Percentiles rank a stretch among this genome's conserved stretches.
These are phyloP conservation scores for Amphipyra tragopoginis DNA, from an alignment of 2,888 invertebrate species.

Conservation along the genomic window DNA sequence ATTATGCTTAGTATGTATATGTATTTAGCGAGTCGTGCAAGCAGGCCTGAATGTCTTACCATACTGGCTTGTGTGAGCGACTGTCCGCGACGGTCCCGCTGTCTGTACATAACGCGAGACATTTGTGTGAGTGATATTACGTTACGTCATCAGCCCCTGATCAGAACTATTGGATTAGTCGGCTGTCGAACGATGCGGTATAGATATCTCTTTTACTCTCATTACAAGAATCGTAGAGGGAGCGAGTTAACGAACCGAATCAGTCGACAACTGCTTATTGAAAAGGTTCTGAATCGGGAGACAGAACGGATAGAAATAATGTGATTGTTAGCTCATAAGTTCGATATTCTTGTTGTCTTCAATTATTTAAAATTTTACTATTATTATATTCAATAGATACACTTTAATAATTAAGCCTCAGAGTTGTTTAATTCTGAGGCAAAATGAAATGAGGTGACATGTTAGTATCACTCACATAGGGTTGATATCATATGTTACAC, in stretches of 20 bases:
- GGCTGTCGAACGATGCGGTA: too few relatives aligned
- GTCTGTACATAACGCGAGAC: constrained; percentile 2
- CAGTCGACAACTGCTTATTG: too few relatives aligned
- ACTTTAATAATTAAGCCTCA: constrained; percentile 18
- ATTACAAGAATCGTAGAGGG: too few relatives aligned
- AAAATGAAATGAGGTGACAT: constrained; percentile 7
- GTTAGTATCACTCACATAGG: constrained; percentile 10
- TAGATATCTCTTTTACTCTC: too few relatives aligned
- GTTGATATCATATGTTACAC: constrained; percentile 4
- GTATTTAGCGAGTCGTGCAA: too few relatives aligned
- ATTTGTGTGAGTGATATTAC: constrained; percentile 19
- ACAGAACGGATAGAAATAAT: constrained; percentile 21
- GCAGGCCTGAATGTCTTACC: not conserved
- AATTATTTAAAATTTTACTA: constrained; percentile 53
- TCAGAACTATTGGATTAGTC: not conserved
- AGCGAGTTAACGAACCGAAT: too few relatives aligned
- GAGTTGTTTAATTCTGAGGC: constrained; percentile 5
- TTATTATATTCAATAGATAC: constrained; percentile 26
- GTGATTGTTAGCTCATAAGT: constrained; percentile 55
- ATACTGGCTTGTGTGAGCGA: not conserved
- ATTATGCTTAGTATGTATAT: too few relatives aligned
- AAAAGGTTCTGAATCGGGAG: too few relatives aligned
- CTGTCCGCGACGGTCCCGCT: not conserved
- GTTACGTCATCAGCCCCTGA: not conserved
- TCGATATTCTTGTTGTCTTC: constrained; percentile 55